These are phyloP conservation scores for Cygnus buccinator DNA, from an alignment of 2,113 vertebrate genomes.

Conservation along the genomic window DNA sequence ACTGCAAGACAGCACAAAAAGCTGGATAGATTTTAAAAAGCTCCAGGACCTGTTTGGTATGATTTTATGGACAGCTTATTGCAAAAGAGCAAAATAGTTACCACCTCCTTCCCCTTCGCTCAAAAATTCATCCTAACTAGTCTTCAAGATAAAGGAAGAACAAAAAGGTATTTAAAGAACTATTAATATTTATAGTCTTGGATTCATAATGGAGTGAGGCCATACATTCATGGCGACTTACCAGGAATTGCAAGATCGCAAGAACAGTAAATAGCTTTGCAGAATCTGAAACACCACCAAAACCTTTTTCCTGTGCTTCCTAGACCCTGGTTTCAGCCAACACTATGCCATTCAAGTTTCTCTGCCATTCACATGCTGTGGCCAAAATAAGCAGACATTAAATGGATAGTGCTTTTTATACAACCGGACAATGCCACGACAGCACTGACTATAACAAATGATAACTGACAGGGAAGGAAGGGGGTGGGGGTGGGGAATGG, in stretches of 20 bases:
- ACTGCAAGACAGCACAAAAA: not conserved
- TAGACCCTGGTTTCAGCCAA: not conserved
- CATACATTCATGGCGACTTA: constrained; percentile 18
- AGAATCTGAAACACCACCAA: not conserved
- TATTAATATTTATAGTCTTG: not conserved
- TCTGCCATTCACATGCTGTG: not conserved
- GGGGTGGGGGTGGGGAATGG: too few relatives aligned
- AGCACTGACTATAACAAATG: not conserved
- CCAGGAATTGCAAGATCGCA: constrained; percentile 35
- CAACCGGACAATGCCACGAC: constrained; percentile 8
- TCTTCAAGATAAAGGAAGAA: constrained; percentile 3
- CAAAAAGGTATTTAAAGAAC: not conserved
- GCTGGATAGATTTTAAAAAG: not conserved
- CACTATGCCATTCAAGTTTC: not conserved
- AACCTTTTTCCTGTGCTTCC: not conserved
- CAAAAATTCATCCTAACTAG: constrained; percentile 23
- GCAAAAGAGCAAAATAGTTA: not conserved
- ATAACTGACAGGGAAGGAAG: not conserved
- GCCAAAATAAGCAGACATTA: not conserved
- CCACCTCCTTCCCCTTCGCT: constrained; percentile 31
- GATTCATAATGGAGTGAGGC: not conserved
- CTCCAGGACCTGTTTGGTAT: not conserved
- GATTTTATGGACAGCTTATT: not conserved
- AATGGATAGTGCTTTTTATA: not conserved
- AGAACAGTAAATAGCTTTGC: not conserved